Evolutionary conservation across 2,888 invertebrate species (phyloP), one percentile per base, ranked within the genome.

Genomic region (Perizoma flavofasciatum): DNA sequence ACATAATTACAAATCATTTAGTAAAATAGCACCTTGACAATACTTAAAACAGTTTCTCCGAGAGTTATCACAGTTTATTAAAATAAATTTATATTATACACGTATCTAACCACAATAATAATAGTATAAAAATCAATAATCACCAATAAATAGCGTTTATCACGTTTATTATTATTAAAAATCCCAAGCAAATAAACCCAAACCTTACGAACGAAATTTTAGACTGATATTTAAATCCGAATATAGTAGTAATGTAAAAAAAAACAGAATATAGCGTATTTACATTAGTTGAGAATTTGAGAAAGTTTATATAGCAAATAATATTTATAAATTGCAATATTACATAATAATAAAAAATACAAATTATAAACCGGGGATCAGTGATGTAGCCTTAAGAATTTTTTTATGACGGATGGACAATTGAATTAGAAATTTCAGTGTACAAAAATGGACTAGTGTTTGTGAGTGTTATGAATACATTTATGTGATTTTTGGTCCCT

Each of bases 231-330:
- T 82, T 85, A 86, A 88, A 85, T 84, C 88, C 87, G 85, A 84
- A 86, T 87, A 86, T 62, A 58, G 57, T 61, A 57, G 55, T 61
- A 77, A 74, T 74, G 81, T 69, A 82, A 79, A 73, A 59, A 65
- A 66, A 62, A 72, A 70, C 43, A 79, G 83, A 85, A 78, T 78
- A 88, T 82, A 90, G 88, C 80, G 86, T 91, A 92, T 92, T 91
- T 92, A 92, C 92, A 91, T 91, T 92, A 92, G 92, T 92, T 92
- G 91, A 91, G 68, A 74, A 88, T 91, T 92, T 92, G 88, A 90
- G 87, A 92, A 89, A 91, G 88, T 92, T 92, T 92, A 92, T 91
- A 80, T 75, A 72, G 75, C 75, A 75, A 79, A 76, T 74, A 73
- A 75, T 78, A 76, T 69, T 69, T 69, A 69, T 69, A 66, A 77